Base-by-base conservation (phyloP, 64 coral and sea anemone species). In the Platygyra sinensis region DNA sequence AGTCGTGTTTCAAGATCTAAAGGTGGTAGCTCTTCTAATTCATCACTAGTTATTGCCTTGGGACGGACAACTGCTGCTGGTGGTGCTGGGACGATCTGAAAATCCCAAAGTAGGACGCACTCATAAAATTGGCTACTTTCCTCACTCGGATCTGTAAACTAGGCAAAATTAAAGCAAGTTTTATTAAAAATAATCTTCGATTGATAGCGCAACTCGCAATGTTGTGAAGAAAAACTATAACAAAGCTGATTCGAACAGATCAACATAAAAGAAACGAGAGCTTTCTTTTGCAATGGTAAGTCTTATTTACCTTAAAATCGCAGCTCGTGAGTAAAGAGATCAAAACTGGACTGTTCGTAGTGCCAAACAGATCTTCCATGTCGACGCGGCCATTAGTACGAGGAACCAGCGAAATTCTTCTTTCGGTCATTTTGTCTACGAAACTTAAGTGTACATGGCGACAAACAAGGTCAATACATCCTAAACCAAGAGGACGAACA, bases 281-380 rank as follows among this genome's bases (percentile, higher is more conserved):
- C 32, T 63, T 17, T 49, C 52, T 24, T 11, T 52, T 16, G 5
- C 18, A 15, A 36, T 36, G 0, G 30, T 74, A 32, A 0, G 2
- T 71, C 5, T 2, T 27, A 71, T 79, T 83, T 82, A 91, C 89
- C 89, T 83, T 75, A 11, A 80, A 55, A 25, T 91, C 39, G 24
- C 79, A 91, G 20, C 79, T 91, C 60, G 89, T 74, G 22, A 14
- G 22, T 3, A 91, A 65, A 74, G 89, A 64, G 7, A 91, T 72
- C 27, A 85, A 51, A 11, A 77, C 72, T 24, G 79, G 89, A 29
- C 67, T 91, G 9, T 38, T 27, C 11, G 19, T 6, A 82, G 82
- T 72, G 60, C 1, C 1, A 22, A 91, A 86, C 5, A 77, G 1
- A 15, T 83, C 57, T 17, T 75, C 80, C 16, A 91, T 20, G 5